These are phyloP conservation scores for Archocentrus centrarchus DNA, from an alignment of 2,113 vertebrate species.

Conservation along the genomic window DNA sequence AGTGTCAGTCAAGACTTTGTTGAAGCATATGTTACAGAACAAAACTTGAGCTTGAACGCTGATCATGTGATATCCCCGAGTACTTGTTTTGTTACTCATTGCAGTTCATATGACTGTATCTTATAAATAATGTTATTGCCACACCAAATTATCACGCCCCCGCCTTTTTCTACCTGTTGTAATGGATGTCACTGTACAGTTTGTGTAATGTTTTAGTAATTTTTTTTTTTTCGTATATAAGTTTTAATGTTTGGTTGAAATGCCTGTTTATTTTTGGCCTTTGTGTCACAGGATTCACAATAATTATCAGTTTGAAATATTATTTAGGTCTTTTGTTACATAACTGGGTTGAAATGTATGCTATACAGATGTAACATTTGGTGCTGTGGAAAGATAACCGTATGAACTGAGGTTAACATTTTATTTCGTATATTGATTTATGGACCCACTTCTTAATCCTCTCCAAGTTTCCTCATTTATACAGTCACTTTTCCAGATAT, in stretches of 20 bases:
- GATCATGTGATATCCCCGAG: constrained; percentile 72
- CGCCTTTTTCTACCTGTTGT: constrained; percentile 82
- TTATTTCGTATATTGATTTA: not conserved
- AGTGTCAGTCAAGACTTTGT: constrained; percentile 76
- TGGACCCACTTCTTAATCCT: not conserved
- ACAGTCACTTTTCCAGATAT: constrained; percentile 3
- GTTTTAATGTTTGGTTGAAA: constrained; percentile 68
- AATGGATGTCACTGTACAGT: constrained; percentile 87
- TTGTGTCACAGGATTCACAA: constrained; percentile 68
- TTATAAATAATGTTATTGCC: constrained; percentile 75
- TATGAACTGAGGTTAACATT: constrained; percentile 10
- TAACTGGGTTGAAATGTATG: constrained; percentile 66
- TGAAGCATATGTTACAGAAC: constrained; percentile 73
- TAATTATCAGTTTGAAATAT: constrained; percentile 75
- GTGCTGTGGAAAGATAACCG: constrained; percentile 65
- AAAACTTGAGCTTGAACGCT: constrained; percentile 72
- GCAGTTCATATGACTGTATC: constrained; percentile 78
- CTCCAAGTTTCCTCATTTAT: not conserved
- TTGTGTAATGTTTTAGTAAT: constrained; percentile 85
- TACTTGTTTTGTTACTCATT: constrained; percentile 74
- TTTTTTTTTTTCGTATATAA: constrained; percentile 77
- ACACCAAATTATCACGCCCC: constrained; percentile 79
- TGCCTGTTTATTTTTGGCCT: constrained; percentile 73
- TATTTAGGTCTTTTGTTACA: constrained; percentile 79
- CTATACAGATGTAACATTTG: constrained; percentile 56